Conservation (phyloP, 2,797 vertebrate genomes). For the Hippoglossus hippoglossus region DNA sequence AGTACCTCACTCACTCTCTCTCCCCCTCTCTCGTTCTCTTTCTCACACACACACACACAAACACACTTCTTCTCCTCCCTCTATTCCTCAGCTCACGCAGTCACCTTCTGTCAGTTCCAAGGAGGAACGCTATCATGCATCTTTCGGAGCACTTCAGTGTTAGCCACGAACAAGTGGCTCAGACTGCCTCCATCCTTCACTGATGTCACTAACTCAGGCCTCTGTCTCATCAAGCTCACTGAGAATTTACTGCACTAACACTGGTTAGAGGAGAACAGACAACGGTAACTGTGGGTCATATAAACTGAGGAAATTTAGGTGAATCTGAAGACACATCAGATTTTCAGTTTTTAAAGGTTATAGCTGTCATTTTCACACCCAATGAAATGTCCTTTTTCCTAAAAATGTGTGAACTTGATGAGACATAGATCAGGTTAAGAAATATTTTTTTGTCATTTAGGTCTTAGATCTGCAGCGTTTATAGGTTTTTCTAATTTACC, state of each 20-base stretch:
- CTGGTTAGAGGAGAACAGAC: slow-evolving; percentile 9
- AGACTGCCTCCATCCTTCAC: slow-evolving; percentile 20
- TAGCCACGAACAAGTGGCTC: slow-evolving; percentile 9
- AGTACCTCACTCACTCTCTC: slow-evolving; percentile 78
- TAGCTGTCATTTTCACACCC: not conserved
- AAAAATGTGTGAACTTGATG: slow-evolving; percentile 12
- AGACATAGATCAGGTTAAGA: not conserved
- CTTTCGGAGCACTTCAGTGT: slow-evolving; percentile 15
- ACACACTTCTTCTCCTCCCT: slow-evolving; percentile 8
- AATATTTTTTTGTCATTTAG: not conserved
- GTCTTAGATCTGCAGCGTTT: not conserved
- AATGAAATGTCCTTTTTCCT: not conserved
- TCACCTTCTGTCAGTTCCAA: slow-evolving; percentile 32
- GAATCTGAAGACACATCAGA: not conserved
- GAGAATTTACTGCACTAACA: not conserved
- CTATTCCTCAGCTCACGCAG: slow-evolving; percentile 29
- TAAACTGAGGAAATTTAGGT: slow-evolving; percentile 14
- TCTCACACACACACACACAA: not conserved
- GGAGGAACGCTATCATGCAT: slow-evolving; percentile 15
- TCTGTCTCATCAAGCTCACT: slow-evolving; percentile 26
- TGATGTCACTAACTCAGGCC: slow-evolving; percentile 37
- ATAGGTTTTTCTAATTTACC: no score
- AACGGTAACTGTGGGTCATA: slow-evolving; percentile 2
- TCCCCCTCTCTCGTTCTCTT: not conserved
- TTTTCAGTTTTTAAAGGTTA: not conserved